Conservation (phyloP, 2,797 vertebrate species). For the Gallinago stenura region DNA sequence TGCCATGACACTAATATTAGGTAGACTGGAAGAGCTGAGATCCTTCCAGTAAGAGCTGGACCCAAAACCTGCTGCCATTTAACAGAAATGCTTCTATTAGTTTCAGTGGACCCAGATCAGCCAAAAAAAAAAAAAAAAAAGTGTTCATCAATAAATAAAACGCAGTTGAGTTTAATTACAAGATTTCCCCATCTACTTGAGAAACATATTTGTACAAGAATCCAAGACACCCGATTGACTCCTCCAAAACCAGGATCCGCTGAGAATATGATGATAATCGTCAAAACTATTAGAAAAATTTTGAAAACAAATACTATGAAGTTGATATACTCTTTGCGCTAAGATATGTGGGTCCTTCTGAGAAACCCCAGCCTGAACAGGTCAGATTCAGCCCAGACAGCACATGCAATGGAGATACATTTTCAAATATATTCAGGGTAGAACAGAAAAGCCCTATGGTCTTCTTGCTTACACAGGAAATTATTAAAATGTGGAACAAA, state of each 20-base stretch:
- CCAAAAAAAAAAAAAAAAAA: neutral
- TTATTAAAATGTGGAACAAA: slow-evolving; percentile 37
- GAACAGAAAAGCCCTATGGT: neutral
- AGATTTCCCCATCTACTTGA: neutral
- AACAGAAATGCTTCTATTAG: neutral
- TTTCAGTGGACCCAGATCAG: neutral
- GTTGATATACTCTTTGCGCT: neutral
- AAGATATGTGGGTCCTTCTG: neutral
- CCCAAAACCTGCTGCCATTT: neutral
- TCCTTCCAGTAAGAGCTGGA: neutral
- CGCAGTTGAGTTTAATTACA: neutral
- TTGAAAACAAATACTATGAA: neutral
- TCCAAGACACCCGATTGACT: neutral
- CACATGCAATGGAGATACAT: neutral
- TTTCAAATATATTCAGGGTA: neutral
- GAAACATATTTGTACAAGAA: neutral
- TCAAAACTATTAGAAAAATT: neutral
- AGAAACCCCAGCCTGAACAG: neutral
- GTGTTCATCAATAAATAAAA: neutral
- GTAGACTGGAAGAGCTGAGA: neutral
- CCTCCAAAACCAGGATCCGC: neutral
- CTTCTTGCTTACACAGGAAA: slow-evolving; percentile 1
- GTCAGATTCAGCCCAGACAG: neutral
- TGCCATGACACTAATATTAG: neutral
- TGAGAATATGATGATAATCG: neutral